Percentiles rank a stretch among this genome's conserved stretches.
These are phyloP conservation scores for Sula dactylatra DNA, from an alignment of 2,113 vertebrate genomes.

Conservation along the genomic window DNA sequence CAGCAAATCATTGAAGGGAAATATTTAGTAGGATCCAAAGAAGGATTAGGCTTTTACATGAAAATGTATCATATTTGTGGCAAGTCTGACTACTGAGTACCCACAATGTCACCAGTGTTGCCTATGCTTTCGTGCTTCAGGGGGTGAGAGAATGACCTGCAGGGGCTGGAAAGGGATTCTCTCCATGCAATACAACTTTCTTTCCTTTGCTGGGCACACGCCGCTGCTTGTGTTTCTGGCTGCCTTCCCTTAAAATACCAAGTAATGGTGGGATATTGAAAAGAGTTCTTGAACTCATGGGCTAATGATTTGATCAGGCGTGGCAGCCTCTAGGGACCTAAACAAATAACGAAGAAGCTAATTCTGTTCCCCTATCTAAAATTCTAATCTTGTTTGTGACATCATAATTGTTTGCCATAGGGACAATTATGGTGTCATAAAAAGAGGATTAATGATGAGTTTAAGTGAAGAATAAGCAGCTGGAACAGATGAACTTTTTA, in stretches of 20 bases:
- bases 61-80: not conserved
- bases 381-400: constrained; percentile 53
- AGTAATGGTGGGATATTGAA: not conserved
- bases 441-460: constrained; percentile 53
- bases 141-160: not conserved
- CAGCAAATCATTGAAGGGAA: not conserved
- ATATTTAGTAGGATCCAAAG: not conserved
- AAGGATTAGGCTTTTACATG: not conserved
- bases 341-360: constrained; percentile 22
- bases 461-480: constrained; percentile 55
- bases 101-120: not conserved
- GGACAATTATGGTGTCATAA: constrained; percentile 51
- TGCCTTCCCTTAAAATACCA: not conserved
- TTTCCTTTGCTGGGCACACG: rapidly evolving
- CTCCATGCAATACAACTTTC: not conserved
- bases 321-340: not conserved
- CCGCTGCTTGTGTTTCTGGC: not conserved
- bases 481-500: constrained; percentile 62
- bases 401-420: constrained; percentile 60
- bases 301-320: not conserved
- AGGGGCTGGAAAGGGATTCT: not conserved
- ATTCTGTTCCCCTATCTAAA: constrained; percentile 44
- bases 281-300: not conserved
- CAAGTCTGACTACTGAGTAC: not conserved
- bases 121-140: not conserved